Base-by-base conservation (phyloP, 2,113 vertebrate species). In the Siniperca knerii region DNA sequence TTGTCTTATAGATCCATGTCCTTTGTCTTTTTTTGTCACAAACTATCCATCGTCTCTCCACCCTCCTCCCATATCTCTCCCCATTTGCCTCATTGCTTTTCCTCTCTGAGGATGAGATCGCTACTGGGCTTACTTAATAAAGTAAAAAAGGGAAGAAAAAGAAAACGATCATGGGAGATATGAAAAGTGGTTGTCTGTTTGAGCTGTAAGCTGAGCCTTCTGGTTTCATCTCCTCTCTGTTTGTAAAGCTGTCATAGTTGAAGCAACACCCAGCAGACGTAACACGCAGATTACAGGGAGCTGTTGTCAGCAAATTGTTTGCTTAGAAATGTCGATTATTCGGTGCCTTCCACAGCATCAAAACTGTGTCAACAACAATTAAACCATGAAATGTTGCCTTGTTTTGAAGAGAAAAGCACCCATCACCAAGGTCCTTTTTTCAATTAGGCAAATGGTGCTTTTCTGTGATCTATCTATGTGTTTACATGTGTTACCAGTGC, bases 251-350 rank as follows among this genome's bases (percentile, higher is more conserved):
- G 90, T 94, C 90, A 85, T 25, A 71, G 84, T 69, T 84, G 90
- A 94, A 89, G 83, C 90, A 44, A 84, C 68, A 86, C 85, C 84
- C 87, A 52, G 79, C 69, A 72, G 86, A 89, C 65, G 48, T 37
- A 65, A 55, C 81, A 21, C 73, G 20, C 87, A 87, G 92, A 93
- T 91, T 87, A 93, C 77, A 87, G 84, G 81, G 85, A 66, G 71
- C 71, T 23, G 89, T 82, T 87, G 91, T 92, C 90, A 86, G 90
- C 88, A 84, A 87, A 90, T 82, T 83, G 89, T 87, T 90, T 86
- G 87, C 87, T 85, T 67, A 84, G 86, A 85, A 87, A 88, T 68
- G 88, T 85, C 64, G 83, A 90, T 90, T 87, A 77, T 91, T 89
- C 35, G 3, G 64, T 4, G 82, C 74, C 60, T 86, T 79, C 46